Evolutionary conservation across 2,797 vertebrate genomes (phyloP), one percentile per base, ranked within the genome.

Genomic region (Betta splendens): DNA sequence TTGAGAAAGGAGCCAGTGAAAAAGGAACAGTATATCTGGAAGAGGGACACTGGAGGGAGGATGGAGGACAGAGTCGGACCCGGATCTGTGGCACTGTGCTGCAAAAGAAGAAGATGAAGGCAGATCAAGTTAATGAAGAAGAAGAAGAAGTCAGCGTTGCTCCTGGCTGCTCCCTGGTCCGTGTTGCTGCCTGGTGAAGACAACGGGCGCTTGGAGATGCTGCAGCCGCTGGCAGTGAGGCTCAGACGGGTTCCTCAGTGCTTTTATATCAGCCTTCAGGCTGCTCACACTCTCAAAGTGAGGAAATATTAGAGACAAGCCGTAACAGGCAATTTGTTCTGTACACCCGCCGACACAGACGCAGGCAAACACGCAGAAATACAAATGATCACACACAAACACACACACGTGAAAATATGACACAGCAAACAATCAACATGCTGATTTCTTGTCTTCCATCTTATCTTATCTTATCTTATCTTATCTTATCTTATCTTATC

Each of bases 221-320:
- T 45, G 56, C 17, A 56, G 72, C 67, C 64, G 63, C 42, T 71
- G 52, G 51, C 15, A 3, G 54, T 9, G 42, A 12, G 63, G 51
- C 68, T 63, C 16, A 53, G 62, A 62, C 26, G 7, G 38, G 36
- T 76, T 67, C 17, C 58, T 70, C 39, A 62, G 54, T 52, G 40
- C 33, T 79, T 78, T 75, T 75, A 70, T 78, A 83, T 66, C 28
- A 81, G 74, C 77, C 83, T 85, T 23, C 64, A 21, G 80, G 76
- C 75, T 44, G 37, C 77, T 77, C 12, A 13, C 72, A 54, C 58
- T 40, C 50, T 76, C 32, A 67, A 73, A 82, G 82, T 82, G 80
- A 80, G 76, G 83, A 85, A 85, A 84, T 83, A 85, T 86, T 78
- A 77, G 53, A 70, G 79, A 63, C 87, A 89, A 86, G 88, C 75